A percentile compares a stretch with the other conserved stretches of the same genome.
Evolutionary conservation across 2,888 invertebrate genomes (phyloP).

Genomic region (Escarpia spicata): DNA sequence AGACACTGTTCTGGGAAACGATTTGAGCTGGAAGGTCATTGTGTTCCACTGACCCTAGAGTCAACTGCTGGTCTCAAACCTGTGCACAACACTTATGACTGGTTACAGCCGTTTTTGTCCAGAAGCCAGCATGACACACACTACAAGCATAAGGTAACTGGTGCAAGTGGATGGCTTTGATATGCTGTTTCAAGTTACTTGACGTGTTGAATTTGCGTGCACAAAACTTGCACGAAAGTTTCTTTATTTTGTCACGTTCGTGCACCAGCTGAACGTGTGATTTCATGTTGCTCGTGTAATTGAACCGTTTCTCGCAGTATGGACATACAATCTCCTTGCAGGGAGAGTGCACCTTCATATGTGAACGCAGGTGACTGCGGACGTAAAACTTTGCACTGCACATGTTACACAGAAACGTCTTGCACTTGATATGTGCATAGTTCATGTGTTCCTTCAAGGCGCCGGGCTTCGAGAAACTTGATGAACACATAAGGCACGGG

Average conservation of each 20-base stretch:
- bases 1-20: not conserved
- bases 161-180: conserved; percentile 9
- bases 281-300: conserved; percentile 6
- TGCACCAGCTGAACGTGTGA: not conserved
- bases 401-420: not conserved
- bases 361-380: not conserved
- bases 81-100: conserved; percentile 10
- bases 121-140: not conserved
- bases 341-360: conserved; percentile 7
- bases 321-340: not conserved
- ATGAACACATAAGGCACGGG: not conserved
- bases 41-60: not conserved
- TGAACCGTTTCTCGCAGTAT: conserved; percentile 10
- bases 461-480: not conserved
- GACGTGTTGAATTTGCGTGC: conserved; percentile 3
- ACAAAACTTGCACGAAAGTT: not conserved
- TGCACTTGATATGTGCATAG: conserved; percentile 12
- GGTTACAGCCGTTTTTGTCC: not conserved
- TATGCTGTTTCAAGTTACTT: conserved; percentile 12
- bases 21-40: not conserved
- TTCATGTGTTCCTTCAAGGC: not conserved
- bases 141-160: not conserved
- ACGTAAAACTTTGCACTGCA: conserved; percentile 7
- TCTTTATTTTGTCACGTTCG: not conserved
- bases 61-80: not conserved